Percentiles rank a stretch among this genome's conserved stretches.
Conservation (phyloP, 2,113 vertebrate species). For the Ammodytes marinus region DNA sequence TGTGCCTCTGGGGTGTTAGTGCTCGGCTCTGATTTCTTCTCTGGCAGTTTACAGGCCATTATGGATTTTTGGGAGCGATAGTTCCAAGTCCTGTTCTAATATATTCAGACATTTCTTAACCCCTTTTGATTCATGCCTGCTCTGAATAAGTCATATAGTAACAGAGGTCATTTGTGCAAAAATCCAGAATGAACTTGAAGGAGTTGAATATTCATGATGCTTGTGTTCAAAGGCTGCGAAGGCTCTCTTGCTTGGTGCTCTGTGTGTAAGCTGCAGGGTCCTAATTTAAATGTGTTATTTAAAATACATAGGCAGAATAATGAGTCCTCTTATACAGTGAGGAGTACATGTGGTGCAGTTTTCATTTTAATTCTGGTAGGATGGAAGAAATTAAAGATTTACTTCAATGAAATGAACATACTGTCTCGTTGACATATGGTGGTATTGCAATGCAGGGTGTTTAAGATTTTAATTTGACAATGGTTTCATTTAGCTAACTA, state of each 20-base stretch:
- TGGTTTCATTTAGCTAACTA: background rate
- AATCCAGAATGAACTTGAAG: slow-evolving; percentile 40
- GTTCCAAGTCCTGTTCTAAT: slow-evolving; percentile 32
- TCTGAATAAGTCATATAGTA: slow-evolving; percentile 31
- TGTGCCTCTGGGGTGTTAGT: slow-evolving; percentile 48
- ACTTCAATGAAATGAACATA: background rate
- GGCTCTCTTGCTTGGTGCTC: slow-evolving; percentile 22
- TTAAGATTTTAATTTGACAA: background rate
- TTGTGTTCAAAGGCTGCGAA: slow-evolving; percentile 20
- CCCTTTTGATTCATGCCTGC: slow-evolving; percentile 37
- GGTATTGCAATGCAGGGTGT: background rate
- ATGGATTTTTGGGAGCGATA: slow-evolving; percentile 33
- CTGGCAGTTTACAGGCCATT: slow-evolving; percentile 40
- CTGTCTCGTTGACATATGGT: background rate
- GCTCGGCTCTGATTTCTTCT: slow-evolving; percentile 38
- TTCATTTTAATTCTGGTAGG: background rate
- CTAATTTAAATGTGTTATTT: slow-evolving; percentile 52
- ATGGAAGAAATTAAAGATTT: background rate
- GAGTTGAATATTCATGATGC: slow-evolving; percentile 51
- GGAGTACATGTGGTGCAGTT: slow-evolving; percentile 5
- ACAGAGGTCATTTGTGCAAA: slow-evolving; percentile 52
- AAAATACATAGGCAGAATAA: slow-evolving; percentile 52
- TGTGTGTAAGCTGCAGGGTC: slow-evolving; percentile 21
- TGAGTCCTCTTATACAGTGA: slow-evolving; percentile 27
- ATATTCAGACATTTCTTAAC: slow-evolving; percentile 27